Evolutionary conservation across 2,113 vertebrate species (phyloP).

Genomic region (Aphelocoma coerulescens): DNA sequence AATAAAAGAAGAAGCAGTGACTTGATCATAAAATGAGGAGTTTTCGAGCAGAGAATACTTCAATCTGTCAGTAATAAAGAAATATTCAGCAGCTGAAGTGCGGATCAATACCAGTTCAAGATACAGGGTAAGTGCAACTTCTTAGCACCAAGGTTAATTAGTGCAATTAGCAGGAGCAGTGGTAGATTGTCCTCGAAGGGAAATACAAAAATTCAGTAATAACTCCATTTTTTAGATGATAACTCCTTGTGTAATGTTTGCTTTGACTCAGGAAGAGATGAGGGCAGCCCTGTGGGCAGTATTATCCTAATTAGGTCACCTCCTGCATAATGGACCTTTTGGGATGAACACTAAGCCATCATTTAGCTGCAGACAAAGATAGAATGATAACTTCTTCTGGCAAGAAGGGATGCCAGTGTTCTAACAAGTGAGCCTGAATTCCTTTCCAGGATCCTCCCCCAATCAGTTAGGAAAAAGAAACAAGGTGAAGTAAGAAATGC

Average conservation of each 20-base stretch:
- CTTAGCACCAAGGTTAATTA: neutral
- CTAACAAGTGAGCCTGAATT: neutral
- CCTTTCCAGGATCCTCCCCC: neutral
- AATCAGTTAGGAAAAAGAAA: neutral
- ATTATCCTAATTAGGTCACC: neutral
- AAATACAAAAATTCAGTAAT: neutral
- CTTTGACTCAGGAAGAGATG: neutral
- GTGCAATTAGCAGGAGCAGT: neutral
- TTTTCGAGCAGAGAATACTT: neutral
- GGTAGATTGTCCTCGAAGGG: neutral
- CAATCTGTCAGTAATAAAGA: neutral
- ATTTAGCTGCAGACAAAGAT: neutral
- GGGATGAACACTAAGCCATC: neutral
- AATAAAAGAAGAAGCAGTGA: neutral
- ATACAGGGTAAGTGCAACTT: neutral
- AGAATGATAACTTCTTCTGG: neutral
- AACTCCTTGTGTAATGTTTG: neutral
- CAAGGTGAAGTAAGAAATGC: neutral
- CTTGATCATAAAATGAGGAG: neutral
- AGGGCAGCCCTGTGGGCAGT: neutral
- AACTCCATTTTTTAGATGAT: neutral
- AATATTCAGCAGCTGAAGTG: neutral
- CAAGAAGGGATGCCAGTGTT: neutral
- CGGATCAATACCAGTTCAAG: neutral
- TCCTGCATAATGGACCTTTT: neutral